These are phyloP conservation scores for Nilaparvata lugens DNA, from an alignment of 1,140 invertebrate species.

Conservation along the genomic window DNA sequence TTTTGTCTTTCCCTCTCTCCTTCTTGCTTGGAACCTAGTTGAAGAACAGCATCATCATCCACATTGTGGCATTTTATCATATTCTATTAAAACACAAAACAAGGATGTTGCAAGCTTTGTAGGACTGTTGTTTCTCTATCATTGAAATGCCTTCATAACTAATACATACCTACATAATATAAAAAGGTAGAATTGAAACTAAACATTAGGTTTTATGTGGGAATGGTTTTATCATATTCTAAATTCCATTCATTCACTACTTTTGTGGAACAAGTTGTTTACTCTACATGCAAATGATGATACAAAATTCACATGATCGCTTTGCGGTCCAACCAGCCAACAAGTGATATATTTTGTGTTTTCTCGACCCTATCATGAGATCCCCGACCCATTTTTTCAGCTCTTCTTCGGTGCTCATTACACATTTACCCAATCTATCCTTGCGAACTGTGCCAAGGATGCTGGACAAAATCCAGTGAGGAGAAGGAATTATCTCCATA, in stretches of 20 bases:
- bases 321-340: not conserved
- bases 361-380: not conserved
- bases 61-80: too few species aligned
- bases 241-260: not conserved
- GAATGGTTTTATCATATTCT: not conserved
- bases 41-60: too few species aligned
- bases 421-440: not conserved
- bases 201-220: not conserved
- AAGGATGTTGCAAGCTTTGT: too few species aligned
- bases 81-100: too few species aligned
- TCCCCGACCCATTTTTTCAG: conserved; percentile 4
- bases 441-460: not conserved
- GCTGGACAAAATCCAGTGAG: not conserved
- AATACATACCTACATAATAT: not conserved
- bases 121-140: too few species aligned
- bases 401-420: not conserved
- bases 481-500: not conserved
- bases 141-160: too few species aligned
- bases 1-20: too few species aligned
- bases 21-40: too few species aligned
- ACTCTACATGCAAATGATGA: not conserved
- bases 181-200: not conserved
- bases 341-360: not conserved
- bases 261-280: not conserved
- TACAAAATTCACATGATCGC: not conserved